phyloP scores from a whole-genome alignment of 2,888 invertebrate species.

The Andrena fulva region DNA sequence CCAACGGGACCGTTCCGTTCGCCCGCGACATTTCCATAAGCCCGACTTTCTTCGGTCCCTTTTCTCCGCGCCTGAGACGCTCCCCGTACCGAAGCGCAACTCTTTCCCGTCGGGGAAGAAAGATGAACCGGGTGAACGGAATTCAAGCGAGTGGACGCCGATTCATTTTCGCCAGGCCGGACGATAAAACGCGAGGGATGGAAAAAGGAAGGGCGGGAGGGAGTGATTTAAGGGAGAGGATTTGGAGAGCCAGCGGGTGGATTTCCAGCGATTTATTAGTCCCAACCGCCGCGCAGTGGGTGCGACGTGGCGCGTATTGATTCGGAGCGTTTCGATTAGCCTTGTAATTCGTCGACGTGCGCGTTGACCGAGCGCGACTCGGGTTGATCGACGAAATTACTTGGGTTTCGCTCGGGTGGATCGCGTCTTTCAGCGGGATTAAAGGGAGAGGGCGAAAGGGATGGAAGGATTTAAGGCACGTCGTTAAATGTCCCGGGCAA shows the following conservation, averaged over 20 bases:
- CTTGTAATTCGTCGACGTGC: conserved; percentile 64
- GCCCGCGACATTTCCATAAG: conserved; percentile 13
- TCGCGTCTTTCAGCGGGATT: not conserved
- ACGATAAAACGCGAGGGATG: not conserved
- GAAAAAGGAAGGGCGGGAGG: not conserved
- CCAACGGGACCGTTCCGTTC: not conserved
- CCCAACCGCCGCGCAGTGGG: conserved; percentile 19
- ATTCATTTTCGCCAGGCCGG: not conserved
- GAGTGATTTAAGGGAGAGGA: conserved; percentile 33
- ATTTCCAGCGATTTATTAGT: conserved; percentile 46
- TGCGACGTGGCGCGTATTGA: conserved; percentile 69
- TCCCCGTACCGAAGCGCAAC: not conserved
- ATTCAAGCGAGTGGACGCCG: not conserved
- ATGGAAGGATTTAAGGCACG: conserved; percentile 26
- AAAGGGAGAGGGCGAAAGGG: not conserved
- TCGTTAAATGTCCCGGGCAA: conserved; percentile 55
- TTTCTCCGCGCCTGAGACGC: not conserved
- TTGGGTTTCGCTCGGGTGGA: not conserved
- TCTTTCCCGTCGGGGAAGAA: too few species aligned
- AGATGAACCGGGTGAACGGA: too few species aligned
- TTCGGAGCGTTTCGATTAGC: conserved; percentile 56
- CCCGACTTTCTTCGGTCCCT: not conserved
- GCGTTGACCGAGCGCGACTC: not conserved
- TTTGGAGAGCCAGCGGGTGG: conserved; percentile 27
- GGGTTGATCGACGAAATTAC: too few species aligned